Evolutionary conservation across 2,113 vertebrate genomes (phyloP).

Genomic region (Daubentonia madagascariensis): DNA sequence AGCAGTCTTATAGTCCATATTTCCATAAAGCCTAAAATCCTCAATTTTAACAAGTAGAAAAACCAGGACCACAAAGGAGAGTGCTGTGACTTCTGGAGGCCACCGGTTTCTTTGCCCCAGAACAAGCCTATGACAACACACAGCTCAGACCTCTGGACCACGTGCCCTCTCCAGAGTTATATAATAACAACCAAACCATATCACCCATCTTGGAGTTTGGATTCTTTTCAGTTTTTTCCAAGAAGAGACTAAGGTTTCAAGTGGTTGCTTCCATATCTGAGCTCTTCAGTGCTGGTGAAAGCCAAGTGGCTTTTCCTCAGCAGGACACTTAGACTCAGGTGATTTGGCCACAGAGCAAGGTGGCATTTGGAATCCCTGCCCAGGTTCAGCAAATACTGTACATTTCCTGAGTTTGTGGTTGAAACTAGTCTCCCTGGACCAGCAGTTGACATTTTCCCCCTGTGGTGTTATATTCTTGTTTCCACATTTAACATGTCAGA

Average conservation of each 20-base stretch:
- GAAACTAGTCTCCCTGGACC: slow-evolving; percentile 69
- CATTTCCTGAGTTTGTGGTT: slow-evolving; percentile 78
- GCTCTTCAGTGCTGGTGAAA: not conserved
- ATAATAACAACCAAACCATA: not conserved
- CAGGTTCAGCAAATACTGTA: slow-evolving; percentile 64
- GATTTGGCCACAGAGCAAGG: not conserved
- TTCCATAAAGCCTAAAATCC: not conserved
- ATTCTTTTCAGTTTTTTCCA: not conserved
- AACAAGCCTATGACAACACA: too few species aligned
- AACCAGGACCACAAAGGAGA: not conserved
- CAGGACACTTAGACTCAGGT: not conserved
- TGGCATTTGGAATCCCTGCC: slow-evolving; percentile 17
- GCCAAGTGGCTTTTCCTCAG: not conserved
- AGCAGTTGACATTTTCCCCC: slow-evolving; percentile 77
- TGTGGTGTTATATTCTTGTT: slow-evolving; percentile 53
- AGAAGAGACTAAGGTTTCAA: not conserved
- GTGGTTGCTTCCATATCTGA: not conserved
- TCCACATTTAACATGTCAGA: slow-evolving; percentile 67
- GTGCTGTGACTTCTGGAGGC: not conserved
- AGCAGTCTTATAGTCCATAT: not conserved
- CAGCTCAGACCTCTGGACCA: not conserved
- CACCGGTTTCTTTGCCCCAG: not conserved
- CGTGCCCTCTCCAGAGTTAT: not conserved
- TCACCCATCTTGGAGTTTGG: not conserved
- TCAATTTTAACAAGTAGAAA: not conserved